Base-by-base conservation (phyloP, 1,140 invertebrate species). In the Zaprionus ornatus region DNA sequence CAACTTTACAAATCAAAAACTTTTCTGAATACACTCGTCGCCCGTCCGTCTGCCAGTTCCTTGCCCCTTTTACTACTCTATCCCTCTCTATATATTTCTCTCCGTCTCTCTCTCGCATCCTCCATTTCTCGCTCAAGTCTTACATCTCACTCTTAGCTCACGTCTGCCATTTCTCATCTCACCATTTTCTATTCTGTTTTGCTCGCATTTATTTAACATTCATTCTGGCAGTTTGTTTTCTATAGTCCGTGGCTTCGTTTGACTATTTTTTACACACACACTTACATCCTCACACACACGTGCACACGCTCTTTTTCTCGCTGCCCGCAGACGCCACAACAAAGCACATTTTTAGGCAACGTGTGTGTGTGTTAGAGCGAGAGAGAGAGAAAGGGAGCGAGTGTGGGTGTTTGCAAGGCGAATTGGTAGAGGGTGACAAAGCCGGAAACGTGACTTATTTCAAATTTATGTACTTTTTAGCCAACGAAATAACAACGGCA, bases 401-500 rank as follows among this genome's bases (percentile, higher is more conserved):
- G n/a, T n/a, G 60, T 23, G 67, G 55, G 40, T 32, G 12, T 67
- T 50, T 57, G 65, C 45, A 10, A 56, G 45, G n/a, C 45, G 52
- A 21, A 25, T 59, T 50, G 71, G 61, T 37, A 17, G 62, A n/a
- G 50, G 81, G 50, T 13, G 65, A 74, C 72, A 80, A 80, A 78
- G 67, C 80, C 81, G 79, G 79, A 90, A 88, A 90, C 85, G 85
- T 90, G 85, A 90, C 82, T 90, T 90, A 90, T 90, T 90, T 67
- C 60, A 85, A 82, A 90, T 90, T 90, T 90, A 90, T 90, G 81
- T 90, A 90, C 86, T 85, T 90, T 90, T 90, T 85, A 85, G 65
- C 75, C 55, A 77, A 80, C 74, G 68, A 68, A 73, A 67, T 64
- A 61, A 42, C 23, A 55, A 64, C 73, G 54, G 42, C 25, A 57